phyloP scores from a whole-genome alignment of 2,888 invertebrate species.

The Xanthorhoe designata region DNA sequence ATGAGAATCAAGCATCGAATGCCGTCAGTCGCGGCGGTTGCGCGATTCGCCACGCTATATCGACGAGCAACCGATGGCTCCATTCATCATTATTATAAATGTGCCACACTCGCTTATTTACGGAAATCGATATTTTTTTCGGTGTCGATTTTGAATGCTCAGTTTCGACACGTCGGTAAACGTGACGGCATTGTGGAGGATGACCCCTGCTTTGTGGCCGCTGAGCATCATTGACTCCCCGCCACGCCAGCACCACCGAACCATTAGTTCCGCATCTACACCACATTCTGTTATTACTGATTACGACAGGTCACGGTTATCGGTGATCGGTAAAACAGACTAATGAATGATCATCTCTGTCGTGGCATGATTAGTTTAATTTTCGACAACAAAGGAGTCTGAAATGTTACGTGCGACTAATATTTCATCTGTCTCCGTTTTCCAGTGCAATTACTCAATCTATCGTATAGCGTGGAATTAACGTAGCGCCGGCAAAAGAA shows the following conservation, averaged over 20 bases:
- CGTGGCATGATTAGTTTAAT: conserved; percentile 64
- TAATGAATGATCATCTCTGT: conserved; percentile 71
- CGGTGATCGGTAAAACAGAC: conserved; percentile 66
- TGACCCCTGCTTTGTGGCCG: conserved; percentile 80
- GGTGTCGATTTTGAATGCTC: conserved; percentile 79
- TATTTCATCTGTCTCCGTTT: conserved; percentile 60
- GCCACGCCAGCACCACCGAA: conserved; percentile 55
- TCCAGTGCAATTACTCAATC: conserved; percentile 55
- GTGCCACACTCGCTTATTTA: conserved; percentile 85
- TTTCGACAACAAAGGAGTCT: conserved; percentile 63
- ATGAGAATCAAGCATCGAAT: conserved; percentile 65
- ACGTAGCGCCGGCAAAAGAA: conserved; percentile 12
- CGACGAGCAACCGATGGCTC: conserved; percentile 74
- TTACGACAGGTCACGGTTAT: conserved; percentile 79
- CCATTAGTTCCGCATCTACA: conserved; percentile 79
- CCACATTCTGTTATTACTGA: conserved; percentile 81
- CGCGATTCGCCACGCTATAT: conserved; percentile 80
- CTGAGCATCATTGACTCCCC: conserved; percentile 66
- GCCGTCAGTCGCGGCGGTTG: conserved; percentile 65
- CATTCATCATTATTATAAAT: conserved; percentile 86
- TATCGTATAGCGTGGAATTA: conserved; percentile 43
- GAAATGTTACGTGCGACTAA: conserved; percentile 56
- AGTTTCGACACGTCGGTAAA: conserved; percentile 80
- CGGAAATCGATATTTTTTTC: conserved; percentile 86
- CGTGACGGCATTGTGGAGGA: conserved; percentile 78